phyloP scores from a whole-genome alignment of 2,113 vertebrate genomes.

The Caretta caretta region DNA sequence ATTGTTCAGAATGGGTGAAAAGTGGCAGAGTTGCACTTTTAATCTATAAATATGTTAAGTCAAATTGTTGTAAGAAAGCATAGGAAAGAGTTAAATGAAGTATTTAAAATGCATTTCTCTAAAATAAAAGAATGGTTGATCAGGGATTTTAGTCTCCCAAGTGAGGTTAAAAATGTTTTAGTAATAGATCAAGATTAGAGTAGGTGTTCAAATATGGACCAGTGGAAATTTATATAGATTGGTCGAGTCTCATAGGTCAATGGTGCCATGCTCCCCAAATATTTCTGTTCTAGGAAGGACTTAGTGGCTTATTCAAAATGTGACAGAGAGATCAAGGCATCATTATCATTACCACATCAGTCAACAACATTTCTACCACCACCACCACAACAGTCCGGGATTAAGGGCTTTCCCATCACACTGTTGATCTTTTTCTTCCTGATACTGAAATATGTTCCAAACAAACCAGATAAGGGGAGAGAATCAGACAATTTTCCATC shows the following conservation, averaged over 20 bases:
- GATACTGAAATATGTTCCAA: too few species aligned
- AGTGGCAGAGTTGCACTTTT: not conserved
- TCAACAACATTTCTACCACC: not conserved
- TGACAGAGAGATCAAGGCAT: not conserved
- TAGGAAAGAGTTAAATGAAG: not conserved
- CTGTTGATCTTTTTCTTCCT: not conserved
- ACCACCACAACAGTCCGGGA: accelerated
- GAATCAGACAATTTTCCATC: too few species aligned
- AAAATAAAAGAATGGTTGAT: not conserved
- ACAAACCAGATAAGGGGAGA: too few species aligned
- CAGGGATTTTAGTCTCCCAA: not conserved
- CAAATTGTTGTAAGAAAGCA: not conserved
- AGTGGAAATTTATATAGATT: too few species aligned
- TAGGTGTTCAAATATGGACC: not conserved
- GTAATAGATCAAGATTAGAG: not conserved
- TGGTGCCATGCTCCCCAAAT: not conserved
- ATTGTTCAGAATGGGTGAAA: not conserved
- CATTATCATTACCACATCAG: not conserved
- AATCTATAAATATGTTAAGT: not conserved
- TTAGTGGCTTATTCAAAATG: not conserved
- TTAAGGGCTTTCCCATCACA: not conserved
- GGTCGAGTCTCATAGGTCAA: too few species aligned
- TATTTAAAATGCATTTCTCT: not conserved
- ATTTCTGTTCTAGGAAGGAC: not conserved
- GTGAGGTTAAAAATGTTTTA: not conserved